Base-by-base conservation (phyloP, 2,888 invertebrate genomes). In the Diplolepis rosae region DNA sequence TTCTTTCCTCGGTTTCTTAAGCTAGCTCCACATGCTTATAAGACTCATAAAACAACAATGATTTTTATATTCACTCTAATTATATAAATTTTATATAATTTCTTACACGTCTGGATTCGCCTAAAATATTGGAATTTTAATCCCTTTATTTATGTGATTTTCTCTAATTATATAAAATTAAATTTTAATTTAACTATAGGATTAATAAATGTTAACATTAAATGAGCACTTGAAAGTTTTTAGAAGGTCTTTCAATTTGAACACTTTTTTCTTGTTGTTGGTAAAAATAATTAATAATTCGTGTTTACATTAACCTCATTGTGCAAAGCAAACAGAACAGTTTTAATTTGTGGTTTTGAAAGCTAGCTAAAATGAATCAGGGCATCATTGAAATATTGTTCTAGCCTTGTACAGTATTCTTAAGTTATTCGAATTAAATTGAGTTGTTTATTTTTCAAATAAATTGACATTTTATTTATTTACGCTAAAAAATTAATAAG, bases 1-100 rank as follows among this genome's bases (percentile, higher is more conserved):
- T 39, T 61, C 35, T 35, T 39, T 61, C 61, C 24, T 61, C 18
- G 61, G 39, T 61, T 61, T 39, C 35, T 39, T 39, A 52, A 52
- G 61, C 35, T 24, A 18, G 45, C 30, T 9, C 27, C 18, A 30
- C 54, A 7, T 30, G 32, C 54, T 18, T 32, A 18, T 54, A 15
- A 18, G 45, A 45, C 9, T 9, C 18, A 18, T 2, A 7, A 45
- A 45, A 42, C 15, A 15, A 42, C 5, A 15, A 15, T n/a, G n/a
- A n/a, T n/a, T n/a, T n/a, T n/a, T n/a, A n/a, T n/a, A n/a, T n/a
- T n/a, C n/a, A n/a, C n/a, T n/a, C n/a, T n/a, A n/a, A n/a, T n/a
- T n/a, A n/a, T n/a, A n/a, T n/a, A n/a, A n/a, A n/a, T n/a, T n/a
- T n/a, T n/a, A n/a, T n/a, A n/a, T n/a, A n/a, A n/a, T n/a, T n/a